Percentiles rank a stretch among this genome's conserved stretches.
These are phyloP conservation scores for Aspidoscelis tigris DNA, from an alignment of 2,113 vertebrate species.

Conservation along the genomic window DNA sequence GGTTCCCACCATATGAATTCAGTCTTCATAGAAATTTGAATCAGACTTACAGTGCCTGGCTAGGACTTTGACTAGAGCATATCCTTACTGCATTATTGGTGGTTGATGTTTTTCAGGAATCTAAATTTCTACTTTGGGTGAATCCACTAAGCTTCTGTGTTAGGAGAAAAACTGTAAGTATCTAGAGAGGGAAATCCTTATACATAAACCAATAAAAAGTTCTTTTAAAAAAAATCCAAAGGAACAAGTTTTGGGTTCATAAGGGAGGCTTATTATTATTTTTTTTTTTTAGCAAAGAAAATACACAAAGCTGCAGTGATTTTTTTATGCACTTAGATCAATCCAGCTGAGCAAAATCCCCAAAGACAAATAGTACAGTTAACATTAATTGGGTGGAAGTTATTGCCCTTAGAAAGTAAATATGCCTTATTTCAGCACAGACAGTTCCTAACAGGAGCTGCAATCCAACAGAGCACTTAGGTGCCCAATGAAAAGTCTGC, in stretches of 20 bases:
- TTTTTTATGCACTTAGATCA: not conserved
- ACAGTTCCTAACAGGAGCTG: conserved; percentile 11
- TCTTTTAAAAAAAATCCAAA: not conserved
- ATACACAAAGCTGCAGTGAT: conserved; percentile 30
- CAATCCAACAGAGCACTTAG: conserved; percentile 21
- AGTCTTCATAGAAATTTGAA: not conserved
- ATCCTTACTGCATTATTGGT: conserved; percentile 10
- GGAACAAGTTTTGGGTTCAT: no score
- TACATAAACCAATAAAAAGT: not conserved
- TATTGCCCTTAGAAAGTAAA: conserved; percentile 30
- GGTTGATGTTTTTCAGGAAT: not conserved
- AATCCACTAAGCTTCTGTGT: not conserved
- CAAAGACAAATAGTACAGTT: conserved; percentile 28
- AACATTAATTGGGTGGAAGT: conserved; percentile 30
- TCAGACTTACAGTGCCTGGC: not conserved
- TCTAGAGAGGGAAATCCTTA: conserved; percentile 13
- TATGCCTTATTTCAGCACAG: conserved; percentile 28
- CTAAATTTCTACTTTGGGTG: not conserved
- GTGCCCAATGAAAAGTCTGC: conserved; percentile 4
- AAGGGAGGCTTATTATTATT: conserved; percentile 2
- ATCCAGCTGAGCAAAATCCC: not conserved
- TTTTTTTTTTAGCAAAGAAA: conserved; percentile 29
- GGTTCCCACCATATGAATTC: no score
- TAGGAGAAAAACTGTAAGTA: not conserved
- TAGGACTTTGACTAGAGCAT: not conserved